phyloP scores from a whole-genome alignment of 2,797 vertebrate genomes.

The Enteromius mattozi region DNA sequence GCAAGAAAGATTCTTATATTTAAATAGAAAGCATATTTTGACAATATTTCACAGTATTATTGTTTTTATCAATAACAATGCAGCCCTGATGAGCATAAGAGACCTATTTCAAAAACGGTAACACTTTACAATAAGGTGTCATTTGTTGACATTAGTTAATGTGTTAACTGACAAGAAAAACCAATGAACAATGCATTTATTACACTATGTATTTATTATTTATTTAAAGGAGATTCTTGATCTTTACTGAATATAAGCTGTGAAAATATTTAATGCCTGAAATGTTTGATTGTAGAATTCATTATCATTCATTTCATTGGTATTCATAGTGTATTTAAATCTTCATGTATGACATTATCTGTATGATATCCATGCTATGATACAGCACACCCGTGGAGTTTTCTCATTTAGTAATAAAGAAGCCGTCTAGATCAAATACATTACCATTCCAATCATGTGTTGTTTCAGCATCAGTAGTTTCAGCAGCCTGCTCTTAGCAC shows the following conservation, averaged over 20 bases:
- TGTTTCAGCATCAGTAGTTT: conserved; percentile 32
- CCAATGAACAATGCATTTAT: too few relatives aligned
- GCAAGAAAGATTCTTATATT: background rate
- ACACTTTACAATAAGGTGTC: too few relatives aligned
- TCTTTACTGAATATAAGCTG: background rate
- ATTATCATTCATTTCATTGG: background rate
- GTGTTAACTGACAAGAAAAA: too few relatives aligned
- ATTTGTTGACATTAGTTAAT: too few relatives aligned
- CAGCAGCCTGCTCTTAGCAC: background rate
- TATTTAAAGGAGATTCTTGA: background rate
- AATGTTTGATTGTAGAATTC: background rate
- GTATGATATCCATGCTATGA: background rate
- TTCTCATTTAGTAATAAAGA: conserved; percentile 20
- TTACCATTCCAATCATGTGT: conserved; percentile 3
- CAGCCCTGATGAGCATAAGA: background rate
- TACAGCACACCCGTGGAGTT: background rate
- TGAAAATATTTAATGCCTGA: background rate
- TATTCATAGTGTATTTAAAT: background rate
- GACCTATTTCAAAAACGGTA: background rate
- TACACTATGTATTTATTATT: too few relatives aligned
- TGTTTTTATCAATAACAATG: background rate
- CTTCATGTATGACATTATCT: background rate
- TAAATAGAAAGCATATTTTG: background rate
- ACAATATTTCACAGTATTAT: background rate
- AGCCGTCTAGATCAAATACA: conserved; percentile 9